Evolutionary conservation across 1,140 invertebrate genomes (phyloP).

Genomic region (Caenorhabditis tropicalis): DNA sequence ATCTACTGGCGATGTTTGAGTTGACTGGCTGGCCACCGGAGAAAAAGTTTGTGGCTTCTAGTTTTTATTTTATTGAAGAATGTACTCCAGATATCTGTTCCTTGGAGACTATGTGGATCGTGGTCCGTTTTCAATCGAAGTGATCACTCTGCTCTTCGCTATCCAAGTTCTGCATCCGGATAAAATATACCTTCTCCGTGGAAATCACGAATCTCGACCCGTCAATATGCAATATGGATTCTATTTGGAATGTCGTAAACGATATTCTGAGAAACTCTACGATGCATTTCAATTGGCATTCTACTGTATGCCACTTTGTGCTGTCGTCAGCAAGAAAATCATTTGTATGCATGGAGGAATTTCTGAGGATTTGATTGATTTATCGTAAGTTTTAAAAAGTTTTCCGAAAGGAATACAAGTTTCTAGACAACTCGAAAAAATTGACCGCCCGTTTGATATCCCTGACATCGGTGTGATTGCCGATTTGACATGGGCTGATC

Average conservation of each 20-base stretch:
- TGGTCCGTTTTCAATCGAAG: constrained; percentile 75
- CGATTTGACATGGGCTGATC: constrained; percentile 77
- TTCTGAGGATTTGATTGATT: constrained; percentile 13
- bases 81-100: constrained; percentile 72
- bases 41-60: not conserved
- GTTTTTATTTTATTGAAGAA: not conserved
- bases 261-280: constrained; percentile 85
- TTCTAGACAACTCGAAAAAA: constrained; percentile 53
- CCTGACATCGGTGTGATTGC: constrained; percentile 60
- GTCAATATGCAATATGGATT: constrained; percentile 77
- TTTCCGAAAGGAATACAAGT: no score
- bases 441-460: constrained; percentile 63
- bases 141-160: constrained; percentile 67
- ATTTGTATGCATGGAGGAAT: constrained; percentile 59
- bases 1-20: constrained; percentile 75
- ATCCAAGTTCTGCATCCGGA: constrained; percentile 92
- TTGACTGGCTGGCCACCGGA: constrained; percentile 71
- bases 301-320: constrained; percentile 49
- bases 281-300: constrained; percentile 55
- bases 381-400: not conserved
- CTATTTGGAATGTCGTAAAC: constrained; percentile 72
- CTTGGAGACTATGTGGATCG: constrained; percentile 76
- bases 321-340: constrained; percentile 47
- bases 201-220: constrained; percentile 90
- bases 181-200: constrained; percentile 92